phyloP scores from a whole-genome alignment of 2,888 invertebrate species.

The Minunthozetes semirufus region DNA sequence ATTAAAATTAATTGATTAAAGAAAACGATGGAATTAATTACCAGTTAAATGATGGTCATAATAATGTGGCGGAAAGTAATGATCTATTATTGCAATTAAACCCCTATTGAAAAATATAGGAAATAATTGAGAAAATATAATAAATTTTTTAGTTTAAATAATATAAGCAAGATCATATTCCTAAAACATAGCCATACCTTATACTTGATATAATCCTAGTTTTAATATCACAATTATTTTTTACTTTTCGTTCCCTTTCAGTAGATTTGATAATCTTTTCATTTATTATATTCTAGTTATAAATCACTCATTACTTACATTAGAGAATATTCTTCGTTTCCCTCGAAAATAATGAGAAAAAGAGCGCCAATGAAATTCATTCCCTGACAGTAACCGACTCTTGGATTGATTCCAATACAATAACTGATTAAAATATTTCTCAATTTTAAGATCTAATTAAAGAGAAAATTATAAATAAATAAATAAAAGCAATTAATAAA shows the following conservation, averaged over 20 bases:
- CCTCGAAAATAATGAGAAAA: conserved; percentile 26
- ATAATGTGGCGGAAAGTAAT: conserved; percentile 35
- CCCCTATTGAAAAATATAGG: conserved; percentile 20
- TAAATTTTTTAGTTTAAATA: background rate
- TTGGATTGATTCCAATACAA: conserved; percentile 30
- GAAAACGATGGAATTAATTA: background rate
- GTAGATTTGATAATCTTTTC: too few species aligned
- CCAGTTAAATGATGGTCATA: background rate
- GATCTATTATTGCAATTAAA: conserved; percentile 33
- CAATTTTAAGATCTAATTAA: conserved; percentile 23
- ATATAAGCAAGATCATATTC: too few species aligned
- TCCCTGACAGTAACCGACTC: conserved; percentile 35
- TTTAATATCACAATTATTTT: too few species aligned
- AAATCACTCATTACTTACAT: conserved; percentile 11
- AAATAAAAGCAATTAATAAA: background rate
- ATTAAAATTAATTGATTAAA: background rate
- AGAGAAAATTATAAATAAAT: background rate
- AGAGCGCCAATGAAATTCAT: conserved; percentile 35
- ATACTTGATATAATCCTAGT: too few species aligned
- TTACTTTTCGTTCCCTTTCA: too few species aligned
- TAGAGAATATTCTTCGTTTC: conserved; percentile 29
- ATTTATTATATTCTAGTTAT: too few species aligned
- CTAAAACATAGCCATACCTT: too few species aligned
- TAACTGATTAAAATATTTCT: conserved; percentile 28
- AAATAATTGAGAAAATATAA: background rate